These are phyloP conservation scores for Lateolabrax maculatus DNA, from an alignment of 2,797 vertebrate genomes.

Conservation along the genomic window DNA sequence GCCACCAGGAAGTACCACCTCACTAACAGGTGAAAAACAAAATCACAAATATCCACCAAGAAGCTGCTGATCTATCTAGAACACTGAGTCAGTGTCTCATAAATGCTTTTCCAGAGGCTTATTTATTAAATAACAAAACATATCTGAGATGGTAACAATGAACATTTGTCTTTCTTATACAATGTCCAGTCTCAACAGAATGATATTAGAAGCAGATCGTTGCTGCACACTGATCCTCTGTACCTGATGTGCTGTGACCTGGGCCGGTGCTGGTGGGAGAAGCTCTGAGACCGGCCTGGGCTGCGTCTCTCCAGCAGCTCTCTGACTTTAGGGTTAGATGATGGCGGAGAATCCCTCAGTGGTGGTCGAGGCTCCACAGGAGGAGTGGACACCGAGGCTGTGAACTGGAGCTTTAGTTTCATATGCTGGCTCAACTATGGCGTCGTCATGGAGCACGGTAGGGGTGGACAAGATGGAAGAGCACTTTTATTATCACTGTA, in stretches of 20 bases:
- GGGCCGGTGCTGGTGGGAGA: conserved; percentile 88
- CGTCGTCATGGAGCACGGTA: background rate
- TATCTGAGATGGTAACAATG: too few species aligned
- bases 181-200: background rate
- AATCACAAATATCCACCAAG: too few species aligned
- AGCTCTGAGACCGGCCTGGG: conserved; percentile 88
- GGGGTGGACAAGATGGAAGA: background rate
- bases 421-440: conserved; percentile 91
- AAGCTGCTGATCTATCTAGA: too few species aligned
- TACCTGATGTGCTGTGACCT: conserved; percentile 89
- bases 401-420: conserved; percentile 93
- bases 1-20: too few species aligned
- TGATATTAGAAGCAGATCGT: background rate
- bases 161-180: too few species aligned
- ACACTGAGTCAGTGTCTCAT: too few species aligned
- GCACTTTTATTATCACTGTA: background rate
- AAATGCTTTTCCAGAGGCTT: too few species aligned
- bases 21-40: too few species aligned
- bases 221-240: background rate
- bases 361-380: conserved; percentile 81
- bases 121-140: too few species aligned
- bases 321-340: conserved; percentile 82
- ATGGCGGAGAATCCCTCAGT: conserved; percentile 84
- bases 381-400: conserved; percentile 85
- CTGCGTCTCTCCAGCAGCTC: conserved; percentile 87